Percentiles rank a stretch among this genome's conserved stretches.
Conservation (phyloP, 53 echinoderm and acorn worm species). For the Apostichopus leukothele region DNA sequence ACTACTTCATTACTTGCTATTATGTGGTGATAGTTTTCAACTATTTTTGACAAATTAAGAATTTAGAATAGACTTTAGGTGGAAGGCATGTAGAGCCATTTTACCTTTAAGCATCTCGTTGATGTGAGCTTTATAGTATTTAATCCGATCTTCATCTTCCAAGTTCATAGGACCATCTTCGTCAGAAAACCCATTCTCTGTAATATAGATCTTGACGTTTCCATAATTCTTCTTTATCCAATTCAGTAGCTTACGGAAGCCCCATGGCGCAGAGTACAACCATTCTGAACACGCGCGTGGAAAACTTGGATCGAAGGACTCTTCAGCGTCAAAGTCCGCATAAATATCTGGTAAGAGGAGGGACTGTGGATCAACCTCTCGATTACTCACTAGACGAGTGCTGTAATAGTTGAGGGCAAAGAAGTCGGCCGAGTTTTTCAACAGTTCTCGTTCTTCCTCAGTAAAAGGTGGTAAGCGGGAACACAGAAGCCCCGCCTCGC, state of each 20-base stretch:
- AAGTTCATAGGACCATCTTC: constrained; percentile 68
- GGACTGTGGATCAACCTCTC: not conserved
- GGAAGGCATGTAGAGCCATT: too few relatives aligned
- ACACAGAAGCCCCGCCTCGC: constrained; percentile 49
- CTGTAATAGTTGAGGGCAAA: constrained; percentile 69
- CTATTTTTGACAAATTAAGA: too few relatives aligned
- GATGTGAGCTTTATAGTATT: constrained; percentile 81
- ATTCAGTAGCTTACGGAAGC: constrained; percentile 64
- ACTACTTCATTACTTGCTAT: too few relatives aligned
- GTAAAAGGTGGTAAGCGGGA: constrained; percentile 57
- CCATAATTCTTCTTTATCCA: constrained; percentile 86
- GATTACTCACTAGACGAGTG: constrained; percentile 43
- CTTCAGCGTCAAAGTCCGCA: constrained; percentile 35
- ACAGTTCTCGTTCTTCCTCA: constrained; percentile 51
- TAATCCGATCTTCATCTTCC: constrained; percentile 64
- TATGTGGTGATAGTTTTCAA: too few relatives aligned
- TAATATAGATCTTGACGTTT: constrained; percentile 86
- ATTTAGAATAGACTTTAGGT: too few relatives aligned
- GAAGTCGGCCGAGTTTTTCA: constrained; percentile 62
- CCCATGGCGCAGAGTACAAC: constrained; percentile 82
- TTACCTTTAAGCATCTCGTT: constrained; percentile 93
- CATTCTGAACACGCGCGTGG: constrained; percentile 24
- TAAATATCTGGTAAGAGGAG: constrained; percentile 25
- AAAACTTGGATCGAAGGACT: constrained; percentile 17
- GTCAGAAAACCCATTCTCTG: constrained; percentile 89